Evolutionary conservation across 2,888 invertebrate species (phyloP).

Genomic region (Zygothrica quintamaculata): DNA sequence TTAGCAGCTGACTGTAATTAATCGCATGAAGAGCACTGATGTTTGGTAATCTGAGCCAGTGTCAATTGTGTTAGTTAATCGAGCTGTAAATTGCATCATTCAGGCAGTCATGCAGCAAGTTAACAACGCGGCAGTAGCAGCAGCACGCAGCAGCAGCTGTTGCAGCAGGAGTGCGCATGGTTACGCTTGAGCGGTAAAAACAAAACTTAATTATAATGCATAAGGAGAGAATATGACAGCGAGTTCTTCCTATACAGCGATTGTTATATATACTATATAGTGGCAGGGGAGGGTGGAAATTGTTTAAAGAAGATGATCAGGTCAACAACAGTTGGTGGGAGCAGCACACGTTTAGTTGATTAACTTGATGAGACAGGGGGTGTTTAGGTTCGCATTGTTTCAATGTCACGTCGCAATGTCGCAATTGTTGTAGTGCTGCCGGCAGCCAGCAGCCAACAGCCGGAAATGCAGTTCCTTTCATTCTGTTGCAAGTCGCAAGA

Average conservation of each 20-base stretch:
- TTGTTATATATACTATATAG: too few species aligned
- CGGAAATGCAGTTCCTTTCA: constrained; percentile 47
- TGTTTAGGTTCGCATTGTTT: constrained; percentile 60
- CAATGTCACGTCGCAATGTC: constrained; percentile 68
- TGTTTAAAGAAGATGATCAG: too few species aligned
- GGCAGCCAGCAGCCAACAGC: constrained; percentile 27
- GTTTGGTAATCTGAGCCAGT: constrained; percentile 59
- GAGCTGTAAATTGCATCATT: constrained; percentile 66
- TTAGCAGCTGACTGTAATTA: constrained; percentile 29
- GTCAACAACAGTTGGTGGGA: constrained; percentile 11
- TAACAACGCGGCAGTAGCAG: constrained; percentile 1
- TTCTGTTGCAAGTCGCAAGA: constrained; percentile 23
- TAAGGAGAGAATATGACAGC: constrained; percentile 42
- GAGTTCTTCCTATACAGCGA: constrained; percentile 4
- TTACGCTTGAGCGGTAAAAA: constrained; percentile 30
- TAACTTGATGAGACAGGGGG: too few species aligned
- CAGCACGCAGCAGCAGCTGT: constrained; percentile 12
- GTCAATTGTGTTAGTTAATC: constrained; percentile 69
- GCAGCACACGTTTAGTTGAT: constrained; percentile 23
- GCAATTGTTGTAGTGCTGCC: constrained; percentile 3
- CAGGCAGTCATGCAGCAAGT: background rate
- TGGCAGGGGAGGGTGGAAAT: constrained; percentile 1
- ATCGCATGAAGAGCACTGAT: constrained; percentile 2
- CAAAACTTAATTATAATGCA: constrained; percentile 55
- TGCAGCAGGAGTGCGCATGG: constrained; percentile 30